Conservation (phyloP, 30 jellyfish, hydroid and myxozoan genomes). For the Rhopilema esculentum region DNA sequence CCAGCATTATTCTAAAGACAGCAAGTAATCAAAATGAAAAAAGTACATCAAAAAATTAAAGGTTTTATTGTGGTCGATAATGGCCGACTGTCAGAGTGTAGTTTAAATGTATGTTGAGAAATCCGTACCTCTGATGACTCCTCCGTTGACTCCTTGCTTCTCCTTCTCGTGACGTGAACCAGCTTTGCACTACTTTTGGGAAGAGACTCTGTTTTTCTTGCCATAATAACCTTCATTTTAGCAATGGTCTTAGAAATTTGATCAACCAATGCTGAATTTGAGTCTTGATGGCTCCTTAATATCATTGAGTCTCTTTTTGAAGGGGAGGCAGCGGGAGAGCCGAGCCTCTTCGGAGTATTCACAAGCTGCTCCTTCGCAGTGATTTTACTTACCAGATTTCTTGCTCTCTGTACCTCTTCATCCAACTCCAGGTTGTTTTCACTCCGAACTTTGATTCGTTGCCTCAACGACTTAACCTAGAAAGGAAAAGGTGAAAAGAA, state of each 20-base stretch:
- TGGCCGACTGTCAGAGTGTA: too few relatives aligned
- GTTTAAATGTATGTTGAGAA: not conserved
- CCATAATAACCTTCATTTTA: conserved; percentile 3
- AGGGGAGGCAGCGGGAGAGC: conserved; percentile 12
- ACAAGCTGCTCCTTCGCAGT: not conserved
- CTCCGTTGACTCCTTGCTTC: conserved; percentile 17
- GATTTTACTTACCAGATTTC: not conserved
- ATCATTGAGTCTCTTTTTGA: not conserved
- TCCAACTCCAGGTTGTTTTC: conserved; percentile 22
- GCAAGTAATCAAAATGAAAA: too few relatives aligned
- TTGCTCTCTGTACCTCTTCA: conserved; percentile 47
- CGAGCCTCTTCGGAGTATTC: not conserved
- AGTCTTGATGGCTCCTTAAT: not conserved
- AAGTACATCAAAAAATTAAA: too few relatives aligned
- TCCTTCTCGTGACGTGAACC: conserved; percentile 20
- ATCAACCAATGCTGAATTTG: not conserved
- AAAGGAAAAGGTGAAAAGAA: not conserved
- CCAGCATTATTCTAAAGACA: too few relatives aligned
- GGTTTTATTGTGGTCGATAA: too few relatives aligned
- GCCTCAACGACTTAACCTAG: conserved; percentile 15
- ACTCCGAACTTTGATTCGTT: conserved; percentile 17
- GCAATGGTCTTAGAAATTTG: conserved; percentile 21
- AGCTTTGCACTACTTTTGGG: not conserved
- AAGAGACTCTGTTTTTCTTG: not conserved
- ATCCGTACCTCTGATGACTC: not conserved